Base-by-base conservation (phyloP, 1,140 invertebrate genomes). In the Hylaeus volcanicus region DNA sequence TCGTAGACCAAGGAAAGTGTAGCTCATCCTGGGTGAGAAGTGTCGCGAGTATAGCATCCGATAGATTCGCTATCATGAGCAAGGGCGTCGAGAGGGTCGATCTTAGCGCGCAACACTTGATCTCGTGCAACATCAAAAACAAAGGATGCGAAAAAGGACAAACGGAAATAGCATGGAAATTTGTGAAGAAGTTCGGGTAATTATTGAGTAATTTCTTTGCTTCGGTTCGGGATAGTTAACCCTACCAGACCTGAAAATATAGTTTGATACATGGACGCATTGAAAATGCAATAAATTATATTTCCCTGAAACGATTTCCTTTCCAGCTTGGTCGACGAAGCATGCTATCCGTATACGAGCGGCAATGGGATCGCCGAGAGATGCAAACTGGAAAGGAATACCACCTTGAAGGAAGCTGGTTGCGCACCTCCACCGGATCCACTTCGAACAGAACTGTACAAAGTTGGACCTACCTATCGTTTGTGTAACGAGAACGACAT, bases 21-120 rank as follows among this genome's bases (percentile, higher is more conserved):
- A 98, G 96, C 1, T 95, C 97, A 0, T 98, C 98, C 1, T 99
- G 98, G 98, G 98, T 98, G 1, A 95, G 99, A 56, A 97, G 97
- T 0, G 97, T 98, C 0, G 96, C 96, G 12, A 95, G 95, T 3
- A 95, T 98, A n/a, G 96, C 96, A 74, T 96, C 96, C 60, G 97
- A 97, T 89, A 95, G 96, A 87, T 97, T 95, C 84, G 96, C 95
- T 5, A 97, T 98, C 70, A 96, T 98, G 92, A 98, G 97, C 9
- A 95, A 96, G 83, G 97, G 97, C 1, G 92, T 92, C 9, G 96
- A 98, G 87, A 92, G 93, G 1, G 94, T 96, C 0, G 84, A 94
- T 11, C 93, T 99, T 5, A 97, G 97, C 72, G 94, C 97, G 0
- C 98, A 99, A 90, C 96, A 98, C 82, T 92, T 99, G 1, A 90